These are phyloP conservation scores for Pterostichus niger DNA, from an alignment of 2,888 invertebrate genomes.

Conservation along the genomic window DNA sequence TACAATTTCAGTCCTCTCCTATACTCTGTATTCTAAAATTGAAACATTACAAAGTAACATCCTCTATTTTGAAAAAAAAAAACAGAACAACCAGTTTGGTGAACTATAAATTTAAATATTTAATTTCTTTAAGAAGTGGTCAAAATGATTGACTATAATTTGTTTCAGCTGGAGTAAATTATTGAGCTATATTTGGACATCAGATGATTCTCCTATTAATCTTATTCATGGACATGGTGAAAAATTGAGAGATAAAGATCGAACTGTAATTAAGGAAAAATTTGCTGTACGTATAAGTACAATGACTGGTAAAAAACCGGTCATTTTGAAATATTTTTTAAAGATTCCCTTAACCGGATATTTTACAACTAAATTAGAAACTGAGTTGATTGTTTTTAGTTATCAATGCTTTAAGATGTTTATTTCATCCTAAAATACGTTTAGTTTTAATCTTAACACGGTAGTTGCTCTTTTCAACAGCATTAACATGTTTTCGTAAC, in stretches of 20 bases:
- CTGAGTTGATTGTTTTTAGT: conserved; percentile 40
- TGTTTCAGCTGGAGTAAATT: conserved; percentile 89
- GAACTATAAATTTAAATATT: no score
- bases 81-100: no score
- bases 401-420: neutral
- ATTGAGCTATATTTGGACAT: conserved; percentile 84
- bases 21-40: no score
- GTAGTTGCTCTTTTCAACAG: neutral
- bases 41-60: no score
- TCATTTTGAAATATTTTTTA: no score
- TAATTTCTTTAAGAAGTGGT: no score
- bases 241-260: conserved; percentile 91
- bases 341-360: no score
- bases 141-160: no score
- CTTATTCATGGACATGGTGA: conserved; percentile 77
- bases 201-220: conserved; percentile 84
- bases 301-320: neutral
- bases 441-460: neutral
- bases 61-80: no score
- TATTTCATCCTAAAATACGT: neutral
- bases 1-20: no score
- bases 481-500: conserved; percentile 8
- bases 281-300: conserved; percentile 83
- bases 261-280: conserved; percentile 91
- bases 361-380: no score